A percentile compares a stretch with the other conserved stretches of the same genome.
phyloP scores from a whole-genome alignment of 2,113 vertebrate genomes.

The Cichladusa arquata region DNA sequence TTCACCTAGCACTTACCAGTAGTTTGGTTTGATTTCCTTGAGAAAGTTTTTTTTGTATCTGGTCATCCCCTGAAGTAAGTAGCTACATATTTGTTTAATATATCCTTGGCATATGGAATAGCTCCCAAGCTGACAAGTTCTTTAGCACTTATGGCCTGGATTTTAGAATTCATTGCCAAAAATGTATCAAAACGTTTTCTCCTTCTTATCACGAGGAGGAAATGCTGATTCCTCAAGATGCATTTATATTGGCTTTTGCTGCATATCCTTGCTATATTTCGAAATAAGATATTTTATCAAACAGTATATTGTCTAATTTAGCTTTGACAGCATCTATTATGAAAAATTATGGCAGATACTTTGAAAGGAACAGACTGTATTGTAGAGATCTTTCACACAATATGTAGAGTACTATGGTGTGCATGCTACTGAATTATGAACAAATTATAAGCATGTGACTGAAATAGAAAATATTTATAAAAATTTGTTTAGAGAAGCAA shows the following conservation, averaged over 20 bases:
- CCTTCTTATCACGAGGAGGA: neutral
- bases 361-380: neutral
- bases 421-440: neutral
- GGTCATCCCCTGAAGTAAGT: constrained; percentile 7
- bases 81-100: constrained; percentile 44
- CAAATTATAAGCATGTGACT: neutral
- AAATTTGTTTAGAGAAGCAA: neutral
- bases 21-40: neutral
- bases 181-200: constrained; percentile 55
- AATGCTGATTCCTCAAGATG: constrained; percentile 7
- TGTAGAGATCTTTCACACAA: neutral
- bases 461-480: neutral
- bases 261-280: neutral
- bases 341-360: constrained; percentile 2
- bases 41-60: constrained; percentile 14
- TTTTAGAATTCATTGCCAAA: constrained; percentile 45
- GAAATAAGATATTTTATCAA: neutral
- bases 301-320: constrained; percentile 1
- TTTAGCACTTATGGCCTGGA: constrained; percentile 25
- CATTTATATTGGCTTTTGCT: neutral
- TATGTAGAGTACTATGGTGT: neutral
- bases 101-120: constrained; percentile 30
- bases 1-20: constrained; percentile 3
- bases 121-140: constrained; percentile 29
- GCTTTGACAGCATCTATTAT: neutral